Evolutionary conservation across 2,113 vertebrate species (phyloP), one percentile per base, ranked within the genome.

Genomic region (Aplodontia rufa): DNA sequence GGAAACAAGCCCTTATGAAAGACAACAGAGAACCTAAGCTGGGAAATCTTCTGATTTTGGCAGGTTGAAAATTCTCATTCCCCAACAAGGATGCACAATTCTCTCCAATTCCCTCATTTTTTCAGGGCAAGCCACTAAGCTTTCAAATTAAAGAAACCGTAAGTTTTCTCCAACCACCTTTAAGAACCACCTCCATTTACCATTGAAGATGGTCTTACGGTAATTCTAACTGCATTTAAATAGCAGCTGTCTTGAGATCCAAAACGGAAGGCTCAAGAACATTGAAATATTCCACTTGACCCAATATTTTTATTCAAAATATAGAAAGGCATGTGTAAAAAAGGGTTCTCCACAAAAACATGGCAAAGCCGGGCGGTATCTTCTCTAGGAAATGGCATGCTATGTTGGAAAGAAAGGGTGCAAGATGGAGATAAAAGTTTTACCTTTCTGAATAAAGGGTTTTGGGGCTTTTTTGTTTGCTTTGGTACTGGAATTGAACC

Each of bases 91-190:
- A 28, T 45, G 32, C 47, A 40, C 11, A 37, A 84, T 79, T 87
- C 30, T 93, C 40, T 92, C 74, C 87, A 85, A 37, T 72, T 85
- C 26, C 72, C 60, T 81, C 66, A 22, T 58, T 96, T 94, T 94
- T 95, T 94, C 35, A 80, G 76, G 30, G n/a, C 68, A 86, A 93
- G 20, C 10, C 19, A 72, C 12, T 13, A 82, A 42, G n/a, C 68
- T 92, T 87, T 40, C 66, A 85, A 96, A 84, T 14, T 40, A 81
- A 0, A 78, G n/a, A 89, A 93, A 87, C 12, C 42, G n/a, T 81
- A 53, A 14, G 12, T 55, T 89, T 88, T 81, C 74, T 90, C 58
- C 76, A 75, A 22, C 37, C 64, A 24, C 16, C 37, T 74, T 78
- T 20, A 74, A 83, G 35, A 72, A 75, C 47, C 37, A 55, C 19